Base-by-base conservation (phyloP, 2,113 vertebrate genomes). In the Thunnus maccoyii region DNA sequence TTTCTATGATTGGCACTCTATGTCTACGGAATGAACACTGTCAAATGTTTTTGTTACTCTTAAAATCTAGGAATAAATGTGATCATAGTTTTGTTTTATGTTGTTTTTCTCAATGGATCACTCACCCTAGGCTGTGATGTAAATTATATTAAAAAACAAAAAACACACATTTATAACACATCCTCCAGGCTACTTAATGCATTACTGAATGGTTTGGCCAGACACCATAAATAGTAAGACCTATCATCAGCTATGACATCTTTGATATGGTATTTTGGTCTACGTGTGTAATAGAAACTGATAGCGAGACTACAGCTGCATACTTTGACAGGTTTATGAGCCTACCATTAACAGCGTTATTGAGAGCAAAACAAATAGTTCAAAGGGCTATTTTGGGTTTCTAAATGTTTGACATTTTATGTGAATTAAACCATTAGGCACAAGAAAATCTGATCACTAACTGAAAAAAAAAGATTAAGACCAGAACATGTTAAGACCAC, bases 11-110 rank as follows among this genome's bases (percentile, higher is more conserved):
- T 27, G 36, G 14, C 57, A 3, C 9, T 17, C 2, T 71, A 51
- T 57, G 25, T 36, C 66, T 67, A 56, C 1, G 75, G 76, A 89
- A 87, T 89, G 64, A 80, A 71, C 32, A 78, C n/a, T 32, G 20
- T 74, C 52, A 62, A 66, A 20, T 50, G 1, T 85, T 63, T 52
- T 25, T 41, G 17, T 47, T 25, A 3, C 13, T 64, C 62, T 64
- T 25, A 18, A 62, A 20, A 63, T 47, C 2, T 20, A 22, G 11
- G 18, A 20, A 18, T 12, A 30, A 36, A 18, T 41, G 32, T 36
- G 30, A 62, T 44, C 32, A 44, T 56, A 20, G 52, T 54, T 54
- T 8, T 54, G 52, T 54, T 20, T 54, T 17, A 54, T 17, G 52
- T n/a, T 55, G 18, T 20, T 20, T 20, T 20, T 15, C 52, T 55